phyloP scores from a whole-genome alignment of 2,888 invertebrate species.

The Phaonia tiefii region DNA sequence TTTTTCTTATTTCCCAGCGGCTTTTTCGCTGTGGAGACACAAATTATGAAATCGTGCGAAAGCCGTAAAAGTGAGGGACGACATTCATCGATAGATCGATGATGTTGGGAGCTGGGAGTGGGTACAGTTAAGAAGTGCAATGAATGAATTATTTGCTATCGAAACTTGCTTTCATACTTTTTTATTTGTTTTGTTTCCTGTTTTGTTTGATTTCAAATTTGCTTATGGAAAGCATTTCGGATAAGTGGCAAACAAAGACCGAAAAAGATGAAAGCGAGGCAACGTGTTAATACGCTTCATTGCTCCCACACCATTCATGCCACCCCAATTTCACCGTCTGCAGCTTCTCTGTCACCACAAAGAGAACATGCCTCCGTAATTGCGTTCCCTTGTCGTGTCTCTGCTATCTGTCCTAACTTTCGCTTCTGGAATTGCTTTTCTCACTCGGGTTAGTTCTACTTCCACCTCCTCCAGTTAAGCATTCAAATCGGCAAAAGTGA shows the following conservation, averaged over 20 bases:
- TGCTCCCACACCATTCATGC: slow-evolving; percentile 55
- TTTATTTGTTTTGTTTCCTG: slow-evolving; percentile 44
- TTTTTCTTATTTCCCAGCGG: slow-evolving; percentile 19
- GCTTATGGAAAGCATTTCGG: slow-evolving; percentile 42
- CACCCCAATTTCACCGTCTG: slow-evolving; percentile 41
- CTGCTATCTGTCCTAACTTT: slow-evolving; percentile 57
- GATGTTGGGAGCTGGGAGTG: not conserved
- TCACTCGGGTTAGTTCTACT: slow-evolving; percentile 18
- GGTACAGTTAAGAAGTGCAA: no score
- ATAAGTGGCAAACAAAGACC: slow-evolving; percentile 27
- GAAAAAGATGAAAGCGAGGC: slow-evolving; percentile 38
- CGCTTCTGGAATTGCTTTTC: slow-evolving; percentile 40
- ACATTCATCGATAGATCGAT: not conserved
- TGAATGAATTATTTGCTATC: slow-evolving; percentile 58
- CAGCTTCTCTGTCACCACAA: slow-evolving; percentile 9
- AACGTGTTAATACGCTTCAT: slow-evolving; percentile 67
- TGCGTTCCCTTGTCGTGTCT: slow-evolving; percentile 64
- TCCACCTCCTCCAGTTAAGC: not conserved
- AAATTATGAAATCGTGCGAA: slow-evolving; percentile 60
- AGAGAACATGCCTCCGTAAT: slow-evolving; percentile 61
- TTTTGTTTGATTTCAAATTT: slow-evolving; percentile 61
- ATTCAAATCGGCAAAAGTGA: slow-evolving; percentile 33
- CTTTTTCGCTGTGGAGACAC: slow-evolving; percentile 24
- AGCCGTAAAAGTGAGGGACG: slow-evolving; percentile 42
- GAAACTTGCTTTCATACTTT: slow-evolving; percentile 48